Evolutionary conservation across 1,140 invertebrate genomes (phyloP), one percentile per base, ranked within the genome.

Genomic region (Schmidtea mediterranea): DNA sequence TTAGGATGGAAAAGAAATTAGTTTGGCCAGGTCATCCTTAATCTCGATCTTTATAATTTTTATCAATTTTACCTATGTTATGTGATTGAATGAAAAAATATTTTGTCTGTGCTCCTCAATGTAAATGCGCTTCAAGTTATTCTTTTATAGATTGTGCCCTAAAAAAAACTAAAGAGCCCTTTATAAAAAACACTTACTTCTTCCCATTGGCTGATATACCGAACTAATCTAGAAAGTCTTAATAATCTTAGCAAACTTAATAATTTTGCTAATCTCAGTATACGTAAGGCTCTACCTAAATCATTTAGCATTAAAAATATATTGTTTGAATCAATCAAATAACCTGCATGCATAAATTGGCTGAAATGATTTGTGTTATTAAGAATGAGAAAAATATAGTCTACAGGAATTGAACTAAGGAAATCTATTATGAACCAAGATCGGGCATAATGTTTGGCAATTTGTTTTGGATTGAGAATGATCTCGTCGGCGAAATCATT

Each of bases 351-450:
- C n/a, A n/a, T n/a, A n/a, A n/a, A n/a, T n/a, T n/a, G n/a, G n/a
- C n/a, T n/a, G n/a, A n/a, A n/a, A n/a, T n/a, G n/a, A n/a, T n/a
- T n/a, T n/a, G n/a, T n/a, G 36, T 18, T 41, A 19, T 89, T 87
- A 74, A 90, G 89, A 74, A 92, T 86, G 66, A 94, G 77, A 73
- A 92, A 94, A 72, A 95, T 89, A 74, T 94, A 95, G 73, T 95
- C 89, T 73, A 95, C 73, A 58, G 89, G 89, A 72, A 95, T 87
- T 67, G 86, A 92, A 72, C 82, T 89, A 69, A 95, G 84, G 64
- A 95, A 76, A 73, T 95, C 87, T 59, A 95, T 75, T 74, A 94
- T 89, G 74, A 95, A 95, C 89, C 87, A 94, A 58, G 84, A 87
- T 71, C 80, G 81, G 67, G 94, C 75, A 72, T 95, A 95, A 72